Conservation (phyloP, 2,113 vertebrate species). For the Psittacula cyanocephala region DNA sequence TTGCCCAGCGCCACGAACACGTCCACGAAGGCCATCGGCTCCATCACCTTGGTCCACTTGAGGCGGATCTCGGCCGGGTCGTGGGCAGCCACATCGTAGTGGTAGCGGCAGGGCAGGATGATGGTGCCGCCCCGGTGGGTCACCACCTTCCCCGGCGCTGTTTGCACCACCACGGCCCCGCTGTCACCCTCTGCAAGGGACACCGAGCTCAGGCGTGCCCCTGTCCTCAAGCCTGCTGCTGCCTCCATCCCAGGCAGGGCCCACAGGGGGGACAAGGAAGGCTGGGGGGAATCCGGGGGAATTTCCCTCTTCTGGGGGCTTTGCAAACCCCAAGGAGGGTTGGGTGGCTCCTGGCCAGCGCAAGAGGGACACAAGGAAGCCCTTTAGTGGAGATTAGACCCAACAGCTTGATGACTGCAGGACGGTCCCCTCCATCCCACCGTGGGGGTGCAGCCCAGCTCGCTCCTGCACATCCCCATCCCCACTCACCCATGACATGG, state of each 20-base stretch:
- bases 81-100: conserved; percentile 82
- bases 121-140: conserved; percentile 92
- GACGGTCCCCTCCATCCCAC: neutral
- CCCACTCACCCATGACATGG: conserved; percentile 87
- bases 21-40: conserved; percentile 85
- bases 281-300: neutral
- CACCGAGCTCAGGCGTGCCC: neutral
- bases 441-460: neutral
- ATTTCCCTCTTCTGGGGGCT: neutral
- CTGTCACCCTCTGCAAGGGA: conserved; percentile 85
- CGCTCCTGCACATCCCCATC: rapidly evolving
- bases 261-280: rapidly evolving
- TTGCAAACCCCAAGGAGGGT: rapidly evolving
- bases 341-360: neutral
- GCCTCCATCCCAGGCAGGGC: neutral
- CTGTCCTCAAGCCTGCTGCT: neutral
- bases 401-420: rapidly evolving
- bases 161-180: conserved; percentile 91
- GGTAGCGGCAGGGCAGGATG: conserved; percentile 92
- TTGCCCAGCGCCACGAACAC: conserved; percentile 91
- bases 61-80: conserved; percentile 86
- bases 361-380: rapidly evolving
- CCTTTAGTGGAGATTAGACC: rapidly evolving
- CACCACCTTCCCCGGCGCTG: conserved; percentile 90
- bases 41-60: conserved; percentile 94